phyloP scores from a whole-genome alignment of 2,113 vertebrate species.

The Onychorhynchus coronatus region DNA sequence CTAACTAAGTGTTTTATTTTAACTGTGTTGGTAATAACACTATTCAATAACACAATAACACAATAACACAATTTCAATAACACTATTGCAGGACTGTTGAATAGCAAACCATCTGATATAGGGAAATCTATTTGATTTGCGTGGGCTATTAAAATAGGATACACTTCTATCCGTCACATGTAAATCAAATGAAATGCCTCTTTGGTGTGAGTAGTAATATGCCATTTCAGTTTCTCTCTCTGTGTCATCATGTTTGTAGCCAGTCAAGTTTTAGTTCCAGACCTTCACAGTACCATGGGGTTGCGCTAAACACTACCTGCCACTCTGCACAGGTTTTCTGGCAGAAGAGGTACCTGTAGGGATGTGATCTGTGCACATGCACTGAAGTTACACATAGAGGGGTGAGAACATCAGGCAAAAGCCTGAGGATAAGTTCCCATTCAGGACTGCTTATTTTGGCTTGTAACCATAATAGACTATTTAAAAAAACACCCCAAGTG shows the following conservation, averaged over 20 bases:
- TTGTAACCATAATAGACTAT: not conserved
- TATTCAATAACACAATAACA: not conserved
- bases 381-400: not conserved
- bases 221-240: not conserved
- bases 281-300: not conserved
- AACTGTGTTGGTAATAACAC: not conserved
- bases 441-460: not conserved
- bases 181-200: not conserved
- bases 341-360: not conserved
- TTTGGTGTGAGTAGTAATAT: not conserved
- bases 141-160: not conserved
- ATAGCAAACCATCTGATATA: not conserved
- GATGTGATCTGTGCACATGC: not conserved
- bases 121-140: not conserved
- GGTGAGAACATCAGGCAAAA: not conserved
- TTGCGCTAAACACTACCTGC: not conserved
- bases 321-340: not conserved
- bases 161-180: not conserved
- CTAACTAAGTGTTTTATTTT: not conserved
- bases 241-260: not conserved
- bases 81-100: not conserved
- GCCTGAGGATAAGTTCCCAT: not conserved
- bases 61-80: no score
- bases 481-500: not conserved
- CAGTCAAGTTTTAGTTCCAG: not conserved